Evolutionary conservation across 2,888 invertebrate genomes (phyloP).

Genomic region (Polydesmus complanatus): DNA sequence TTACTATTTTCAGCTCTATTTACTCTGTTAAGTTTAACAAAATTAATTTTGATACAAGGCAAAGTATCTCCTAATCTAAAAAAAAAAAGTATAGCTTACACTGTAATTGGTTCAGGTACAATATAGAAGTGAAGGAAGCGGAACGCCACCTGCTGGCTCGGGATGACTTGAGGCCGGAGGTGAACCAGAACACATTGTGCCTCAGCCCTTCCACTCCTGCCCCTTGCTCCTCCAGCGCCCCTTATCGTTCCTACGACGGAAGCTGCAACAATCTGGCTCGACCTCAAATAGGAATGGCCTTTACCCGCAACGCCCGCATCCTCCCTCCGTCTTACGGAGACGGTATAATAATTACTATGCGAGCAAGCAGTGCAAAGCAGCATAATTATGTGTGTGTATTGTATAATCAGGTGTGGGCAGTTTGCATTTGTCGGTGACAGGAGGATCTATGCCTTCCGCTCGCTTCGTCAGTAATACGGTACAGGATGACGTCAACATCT

Average conservation of each 20-base stretch:
- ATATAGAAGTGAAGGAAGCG: not conserved
- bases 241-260: conserved; percentile 70
- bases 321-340: conserved; percentile 69
- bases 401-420: not conserved
- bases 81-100: too few relatives aligned
- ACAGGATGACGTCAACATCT: conserved; percentile 45
- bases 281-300: conserved; percentile 64
- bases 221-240: not conserved
- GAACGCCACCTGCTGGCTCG: not conserved
- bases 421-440: conserved; percentile 39
- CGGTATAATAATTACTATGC: conserved; percentile 35
- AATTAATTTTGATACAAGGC: too few relatives aligned
- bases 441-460: conserved; percentile 50
- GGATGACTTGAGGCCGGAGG: not conserved
- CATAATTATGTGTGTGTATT: not conserved
- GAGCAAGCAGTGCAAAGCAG: not conserved
- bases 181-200: conserved; percentile 4
- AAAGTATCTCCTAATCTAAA: too few relatives aligned
- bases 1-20: too few relatives aligned
- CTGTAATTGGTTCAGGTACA: conserved; percentile 2
- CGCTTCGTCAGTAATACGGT: conserved; percentile 55
- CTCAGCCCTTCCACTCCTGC: not conserved
- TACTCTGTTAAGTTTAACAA: too few relatives aligned
- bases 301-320: conserved; percentile 67
- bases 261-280: conserved; percentile 71